phyloP scores from a whole-genome alignment of 2,113 vertebrate species.

The Perognathus longimembris region DNA sequence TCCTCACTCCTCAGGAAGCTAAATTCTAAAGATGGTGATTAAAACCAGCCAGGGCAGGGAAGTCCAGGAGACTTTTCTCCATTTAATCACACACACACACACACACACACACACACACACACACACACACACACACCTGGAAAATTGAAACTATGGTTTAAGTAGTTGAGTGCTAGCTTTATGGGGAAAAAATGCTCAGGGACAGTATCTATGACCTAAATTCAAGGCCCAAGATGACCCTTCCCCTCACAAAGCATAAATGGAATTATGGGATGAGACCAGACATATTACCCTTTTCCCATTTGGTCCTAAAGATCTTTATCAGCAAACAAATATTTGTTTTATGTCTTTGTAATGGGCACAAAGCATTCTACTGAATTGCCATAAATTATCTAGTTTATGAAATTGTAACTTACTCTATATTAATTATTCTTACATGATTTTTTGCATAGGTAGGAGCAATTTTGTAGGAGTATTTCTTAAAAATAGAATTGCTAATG shows the following conservation, averaged over 20 bases:
- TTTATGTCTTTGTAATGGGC: background rate
- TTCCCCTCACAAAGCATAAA: too few relatives aligned
- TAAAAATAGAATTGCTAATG: slow-evolving; percentile 15
- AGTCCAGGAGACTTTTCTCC: too few relatives aligned
- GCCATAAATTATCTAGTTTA: background rate
- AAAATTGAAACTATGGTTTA: too few relatives aligned
- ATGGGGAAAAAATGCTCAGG: too few relatives aligned
- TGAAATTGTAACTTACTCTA: background rate
- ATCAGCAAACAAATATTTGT: background rate
- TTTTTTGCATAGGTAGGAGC: background rate
- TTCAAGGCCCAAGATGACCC: too few relatives aligned
- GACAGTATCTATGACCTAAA: too few relatives aligned
- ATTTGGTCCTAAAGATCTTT: background rate
- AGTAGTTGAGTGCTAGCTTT: too few relatives aligned
- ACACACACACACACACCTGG: too few relatives aligned
- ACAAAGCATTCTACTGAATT: background rate
- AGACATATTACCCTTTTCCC: background rate
- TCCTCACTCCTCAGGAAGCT: background rate
- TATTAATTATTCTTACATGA: background rate
- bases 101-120: too few relatives aligned
- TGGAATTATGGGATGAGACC: background rate
- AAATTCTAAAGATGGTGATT: too few relatives aligned
- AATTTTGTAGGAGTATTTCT: background rate
- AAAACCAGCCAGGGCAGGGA: too few relatives aligned
- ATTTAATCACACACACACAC: too few relatives aligned